These are phyloP conservation scores for Autographa gamma DNA, from an alignment of 2,888 invertebrate genomes.

Conservation along the genomic window DNA sequence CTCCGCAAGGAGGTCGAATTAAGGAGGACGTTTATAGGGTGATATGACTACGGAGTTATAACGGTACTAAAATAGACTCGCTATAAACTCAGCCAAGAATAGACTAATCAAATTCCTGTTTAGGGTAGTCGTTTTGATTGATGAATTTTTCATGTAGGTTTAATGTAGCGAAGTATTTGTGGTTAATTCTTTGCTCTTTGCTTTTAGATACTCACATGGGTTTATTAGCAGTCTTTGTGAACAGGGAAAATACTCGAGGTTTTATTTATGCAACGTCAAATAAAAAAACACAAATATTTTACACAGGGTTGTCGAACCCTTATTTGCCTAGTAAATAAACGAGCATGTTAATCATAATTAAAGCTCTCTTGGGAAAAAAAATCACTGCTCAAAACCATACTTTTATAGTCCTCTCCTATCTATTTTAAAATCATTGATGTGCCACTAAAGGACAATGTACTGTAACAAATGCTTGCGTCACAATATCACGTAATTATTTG, in stretches of 20 bases:
- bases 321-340: too few species aligned
- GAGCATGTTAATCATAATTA: too few species aligned
- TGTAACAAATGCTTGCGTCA: conserved; percentile 14
- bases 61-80: conserved; percentile 2
- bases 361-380: too few species aligned
- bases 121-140: not conserved
- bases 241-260: too few species aligned
- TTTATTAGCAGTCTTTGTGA: too few species aligned
- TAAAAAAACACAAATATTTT: too few species aligned
- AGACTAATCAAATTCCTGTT: not conserved
- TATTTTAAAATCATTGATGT: not conserved
- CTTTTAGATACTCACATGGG: not conserved
- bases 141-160: not conserved
- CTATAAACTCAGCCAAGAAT: not conserved
- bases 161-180: too few species aligned
- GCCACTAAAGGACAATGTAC: conserved; percentile 2
- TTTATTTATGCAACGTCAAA: too few species aligned
- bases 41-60: conserved; percentile 6
- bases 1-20: not conserved
- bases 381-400: too few species aligned
- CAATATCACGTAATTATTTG: conserved; percentile 54
- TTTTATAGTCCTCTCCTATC: not conserved
- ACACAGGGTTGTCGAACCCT: too few species aligned
- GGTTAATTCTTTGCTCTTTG: not conserved
- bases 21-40: not conserved